Evolutionary conservation across 2,113 vertebrate species (phyloP).

Genomic region (Zosterops borbonicus): DNA sequence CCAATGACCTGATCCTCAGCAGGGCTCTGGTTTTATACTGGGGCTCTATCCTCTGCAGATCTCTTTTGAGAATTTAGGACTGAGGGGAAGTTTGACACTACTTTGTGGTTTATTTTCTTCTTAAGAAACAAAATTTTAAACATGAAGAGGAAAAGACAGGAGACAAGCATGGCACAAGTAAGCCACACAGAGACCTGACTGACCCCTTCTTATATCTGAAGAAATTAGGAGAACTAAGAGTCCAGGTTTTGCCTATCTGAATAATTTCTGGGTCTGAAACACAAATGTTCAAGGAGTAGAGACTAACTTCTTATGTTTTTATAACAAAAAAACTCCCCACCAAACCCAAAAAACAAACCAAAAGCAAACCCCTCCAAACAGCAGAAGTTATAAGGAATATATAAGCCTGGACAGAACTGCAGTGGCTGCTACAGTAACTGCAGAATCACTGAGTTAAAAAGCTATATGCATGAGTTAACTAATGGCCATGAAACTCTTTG

Average conservation of each 20-base stretch:
- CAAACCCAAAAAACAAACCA: not conserved
- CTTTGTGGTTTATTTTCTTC: not conserved
- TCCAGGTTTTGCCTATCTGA: not conserved
- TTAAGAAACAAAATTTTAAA: not conserved
- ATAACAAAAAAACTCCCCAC: not conserved
- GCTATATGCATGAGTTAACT: not conserved
- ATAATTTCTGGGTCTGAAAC: not conserved
- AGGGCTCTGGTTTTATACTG: not conserved
- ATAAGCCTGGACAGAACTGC: not conserved
- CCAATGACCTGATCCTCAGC: not conserved
- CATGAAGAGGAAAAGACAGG: not conserved
- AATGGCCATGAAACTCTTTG: not conserved
- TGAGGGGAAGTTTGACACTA: not conserved
- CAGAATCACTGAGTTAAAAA: not conserved
- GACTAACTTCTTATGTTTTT: not conserved
- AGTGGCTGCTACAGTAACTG: not conserved
- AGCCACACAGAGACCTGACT: not conserved
- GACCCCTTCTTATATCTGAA: not conserved
- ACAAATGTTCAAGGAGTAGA: not conserved
- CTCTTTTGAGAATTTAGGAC: not conserved
- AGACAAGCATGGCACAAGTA: not conserved
- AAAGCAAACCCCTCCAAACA: not conserved
- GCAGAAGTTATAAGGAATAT: not conserved
- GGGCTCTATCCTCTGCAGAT: not conserved
- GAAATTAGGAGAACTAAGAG: not conserved